Base-by-base conservation (phyloP, 2,113 vertebrate species). In the Thamnophis sirtalis region DNA sequence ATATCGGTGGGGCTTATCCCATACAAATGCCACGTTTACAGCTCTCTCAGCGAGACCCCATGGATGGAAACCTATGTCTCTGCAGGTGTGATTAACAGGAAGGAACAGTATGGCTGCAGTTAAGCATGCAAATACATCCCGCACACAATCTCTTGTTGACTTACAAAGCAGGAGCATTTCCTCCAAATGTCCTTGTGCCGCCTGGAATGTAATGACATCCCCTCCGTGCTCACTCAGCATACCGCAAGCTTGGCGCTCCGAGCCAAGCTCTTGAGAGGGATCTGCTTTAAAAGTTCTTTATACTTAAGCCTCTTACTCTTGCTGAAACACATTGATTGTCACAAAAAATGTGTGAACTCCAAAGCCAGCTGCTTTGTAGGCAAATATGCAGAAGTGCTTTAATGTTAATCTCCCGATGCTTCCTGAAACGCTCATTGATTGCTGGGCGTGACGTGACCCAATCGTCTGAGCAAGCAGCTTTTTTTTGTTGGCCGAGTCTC, bases 241-340 rank as follows among this genome's bases (percentile, higher is more conserved):
- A 38, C n/a, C 3, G 17, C 60, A 51, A 50, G 9, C 50, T 33
- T 21, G 38, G 33, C 3, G 0, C 13, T 48, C 21, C 21, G 56
- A 90, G 13, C 15, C 53, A 90, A 26, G 8, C 55, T 15, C 58
- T 48, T 87, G n/a, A 73, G 87, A 54, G 22, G 21, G 8, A 68
- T 26, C 63, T 43, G 28, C 43, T 51, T 50, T 60, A 33, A 33
- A 63, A 50, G 43, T 58, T 58, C 13, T 49, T 91, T 58, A 49
- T 21, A 22, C 48, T 85, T 85, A 91, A 91, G 24, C 80, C 43
- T 43, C 26, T 86, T 91, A 49, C 90, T 85, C 80, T 91, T 33
- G 80, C 80, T 86, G 90, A 91, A 85, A 85, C 13, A 51, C 90
- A 85, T 49, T 58, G 90, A 91, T 91, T 90, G 50, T 80, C 84